Evolutionary conservation across 1,140 invertebrate genomes (phyloP).

Genomic region (fruit fly (Drosophila melanogaster)): DNA sequence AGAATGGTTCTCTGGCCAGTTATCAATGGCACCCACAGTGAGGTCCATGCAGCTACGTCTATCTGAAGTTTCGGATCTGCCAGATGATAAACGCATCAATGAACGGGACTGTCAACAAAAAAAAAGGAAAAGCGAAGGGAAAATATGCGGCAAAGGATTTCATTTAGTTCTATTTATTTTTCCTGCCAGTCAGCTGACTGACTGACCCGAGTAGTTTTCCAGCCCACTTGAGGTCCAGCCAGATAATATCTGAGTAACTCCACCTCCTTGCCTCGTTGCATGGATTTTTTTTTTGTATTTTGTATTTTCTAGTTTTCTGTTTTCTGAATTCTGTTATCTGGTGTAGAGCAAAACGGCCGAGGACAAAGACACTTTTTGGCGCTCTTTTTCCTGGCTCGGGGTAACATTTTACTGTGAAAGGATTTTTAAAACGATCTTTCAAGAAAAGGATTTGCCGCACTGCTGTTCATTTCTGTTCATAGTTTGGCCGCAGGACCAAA

Average conservation of each 20-base stretch:
- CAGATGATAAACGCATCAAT: constrained; percentile 69
- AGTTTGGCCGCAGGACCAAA: constrained; percentile 38
- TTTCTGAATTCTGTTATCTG: constrained; percentile 42
- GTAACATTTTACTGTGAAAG: constrained; percentile 66
- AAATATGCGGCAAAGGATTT: constrained; percentile 48
- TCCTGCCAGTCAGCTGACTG: constrained; percentile 68
- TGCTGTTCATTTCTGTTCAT: constrained; percentile 64
- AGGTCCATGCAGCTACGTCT: constrained; percentile 31
- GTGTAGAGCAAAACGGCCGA: constrained; percentile 26
- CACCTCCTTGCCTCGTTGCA: constrained; percentile 20
- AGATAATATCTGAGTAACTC: constrained; percentile 61
- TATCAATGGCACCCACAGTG: constrained; percentile 68
- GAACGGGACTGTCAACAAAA: constrained; percentile 72
- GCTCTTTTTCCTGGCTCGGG: constrained; percentile 58
- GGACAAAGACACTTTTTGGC: constrained; percentile 67
- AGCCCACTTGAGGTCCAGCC: constrained; percentile 67
- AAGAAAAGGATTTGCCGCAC: constrained; percentile 64
- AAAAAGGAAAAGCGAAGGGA: constrained; percentile 14
- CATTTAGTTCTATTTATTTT: constrained; percentile 45
- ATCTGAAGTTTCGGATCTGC: constrained; percentile 57
- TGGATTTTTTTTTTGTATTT: constrained; percentile 18
- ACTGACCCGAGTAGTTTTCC: constrained; percentile 37
- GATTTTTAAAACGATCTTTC: constrained; percentile 53
- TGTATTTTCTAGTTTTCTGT: constrained; percentile 8
- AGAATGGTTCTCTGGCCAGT: constrained; percentile 31